Base-by-base conservation (phyloP, 1,140 invertebrate species). In the Drosophila repletoides region DNA sequence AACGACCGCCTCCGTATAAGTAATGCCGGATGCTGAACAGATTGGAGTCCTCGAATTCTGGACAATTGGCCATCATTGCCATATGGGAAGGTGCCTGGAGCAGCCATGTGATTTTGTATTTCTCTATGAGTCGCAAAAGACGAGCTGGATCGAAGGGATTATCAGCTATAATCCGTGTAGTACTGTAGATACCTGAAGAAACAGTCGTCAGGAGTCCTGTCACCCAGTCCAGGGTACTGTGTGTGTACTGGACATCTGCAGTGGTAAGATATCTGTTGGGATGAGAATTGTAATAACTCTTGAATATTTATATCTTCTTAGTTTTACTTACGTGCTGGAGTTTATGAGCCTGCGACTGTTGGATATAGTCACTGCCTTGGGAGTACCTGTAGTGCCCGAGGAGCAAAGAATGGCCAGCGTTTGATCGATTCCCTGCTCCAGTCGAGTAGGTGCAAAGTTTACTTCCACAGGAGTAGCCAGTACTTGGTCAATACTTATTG, bases 351-450 rank as follows among this genome's bases (percentile, higher is more conserved):
- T 75, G 3, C 49, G 52, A 34, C 72, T 81, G n/a, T 87, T 81
- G 0, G 94, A 93, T 1, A 96, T 89, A 76, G 93, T 92, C 0
- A 95, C 95, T 9, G 95, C 95, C 90, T 96, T 96, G 0, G 95
- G 95, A 5, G 92, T 89, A 29, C 95, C 95, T 21, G 95, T 96
- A 1, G 95, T 96, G 3, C 95, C 95, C 56, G 94, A 95, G 0
- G 95, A 92, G 33, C 81, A 91, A 0, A 92, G 69, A 46, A 92
- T 90, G 2, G 84, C 67, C 7, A 80, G 45, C 0, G 74, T 81
- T 22, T 87, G 75, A 6, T 86, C 67, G 9, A 31, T 69, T 1
- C 77, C 77, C 3, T 64, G 51, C 7, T 70, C 70, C 17, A 87
- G 9, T 0, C 41, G 55, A 9, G 38, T n/a, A 0, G 80, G 80